Percentiles rank a stretch among this genome's conserved stretches.
Evolutionary conservation across 2,797 vertebrate genomes (phyloP).

Genomic region (Mormyrus hasselquistii): DNA sequence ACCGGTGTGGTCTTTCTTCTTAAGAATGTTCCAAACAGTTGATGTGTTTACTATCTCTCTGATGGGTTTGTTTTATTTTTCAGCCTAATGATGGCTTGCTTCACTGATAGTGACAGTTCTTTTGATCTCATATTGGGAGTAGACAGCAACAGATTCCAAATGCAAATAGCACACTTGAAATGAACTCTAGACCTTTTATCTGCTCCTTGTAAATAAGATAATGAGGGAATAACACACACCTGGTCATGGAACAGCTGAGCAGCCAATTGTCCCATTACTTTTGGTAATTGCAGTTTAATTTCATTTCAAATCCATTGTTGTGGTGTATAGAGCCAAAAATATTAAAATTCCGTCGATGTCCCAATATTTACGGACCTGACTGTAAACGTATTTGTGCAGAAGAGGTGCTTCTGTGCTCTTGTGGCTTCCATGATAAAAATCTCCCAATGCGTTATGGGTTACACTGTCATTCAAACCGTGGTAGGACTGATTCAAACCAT

Average conservation of each 20-base stretch:
- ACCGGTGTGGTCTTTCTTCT: constrained; percentile 28
- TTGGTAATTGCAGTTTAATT: too few relatives aligned
- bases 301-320: too few relatives aligned
- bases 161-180: constrained; percentile 23
- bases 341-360: too few relatives aligned
- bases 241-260: too few relatives aligned
- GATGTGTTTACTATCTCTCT: constrained; percentile 16
- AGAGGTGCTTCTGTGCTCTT: neutral
- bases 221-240: too few relatives aligned
- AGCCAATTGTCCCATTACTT: too few relatives aligned
- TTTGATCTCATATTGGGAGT: constrained; percentile 32
- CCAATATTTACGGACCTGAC: too few relatives aligned
- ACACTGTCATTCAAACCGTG: neutral
- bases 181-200: too few relatives aligned
- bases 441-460: neutral
- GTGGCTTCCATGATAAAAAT: neutral
- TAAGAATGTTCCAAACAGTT: constrained; percentile 30
- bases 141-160: constrained; percentile 29
- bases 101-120: constrained; percentile 30
- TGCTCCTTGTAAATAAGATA: too few relatives aligned
- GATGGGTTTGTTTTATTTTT: constrained; percentile 31
- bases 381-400: neutral
- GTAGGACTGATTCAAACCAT: neutral
- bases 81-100: constrained; percentile 33
- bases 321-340: too few relatives aligned